Conservation (phyloP, 2,113 vertebrate genomes). For the Scomber scombrus region DNA sequence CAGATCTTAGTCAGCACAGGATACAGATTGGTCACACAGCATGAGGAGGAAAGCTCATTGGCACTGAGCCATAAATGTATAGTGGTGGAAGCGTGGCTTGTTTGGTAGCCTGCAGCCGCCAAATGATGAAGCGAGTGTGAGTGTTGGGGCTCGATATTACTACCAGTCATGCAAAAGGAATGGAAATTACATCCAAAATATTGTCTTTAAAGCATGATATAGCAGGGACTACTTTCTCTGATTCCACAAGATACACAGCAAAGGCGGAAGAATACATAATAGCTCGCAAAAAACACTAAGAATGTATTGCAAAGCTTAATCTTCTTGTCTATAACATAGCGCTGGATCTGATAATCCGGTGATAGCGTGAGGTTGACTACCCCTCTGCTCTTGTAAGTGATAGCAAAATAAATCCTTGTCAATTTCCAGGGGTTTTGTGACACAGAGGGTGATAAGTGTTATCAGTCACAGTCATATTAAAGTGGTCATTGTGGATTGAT, state of each 20-base stretch:
- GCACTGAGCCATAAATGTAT: conserved; percentile 48
- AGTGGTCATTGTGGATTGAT: conserved; percentile 38
- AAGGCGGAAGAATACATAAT: no score
- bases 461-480: conserved; percentile 2
- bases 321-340: background rate
- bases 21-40: conserved; percentile 78
- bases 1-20: conserved; percentile 77
- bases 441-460: conserved; percentile 6
- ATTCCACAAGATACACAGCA: background rate
- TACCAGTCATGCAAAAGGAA: background rate
- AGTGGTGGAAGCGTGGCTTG: conserved; percentile 20
- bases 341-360: background rate
- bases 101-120: conserved; percentile 14
- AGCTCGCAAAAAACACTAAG: background rate
- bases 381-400: conserved; percentile 4
- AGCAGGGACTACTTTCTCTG: background rate
- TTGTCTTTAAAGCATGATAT: background rate
- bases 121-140: background rate
- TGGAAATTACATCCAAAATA: background rate
- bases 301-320: background rate
- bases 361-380: background rate
- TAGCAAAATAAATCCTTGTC: conserved; percentile 40
- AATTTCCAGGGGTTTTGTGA: conserved; percentile 13
- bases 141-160: background rate
- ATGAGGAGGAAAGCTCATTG: conserved; percentile 61